Conservation (phyloP, 1,140 invertebrate species). For the Drosophila trapezifrons region DNA sequence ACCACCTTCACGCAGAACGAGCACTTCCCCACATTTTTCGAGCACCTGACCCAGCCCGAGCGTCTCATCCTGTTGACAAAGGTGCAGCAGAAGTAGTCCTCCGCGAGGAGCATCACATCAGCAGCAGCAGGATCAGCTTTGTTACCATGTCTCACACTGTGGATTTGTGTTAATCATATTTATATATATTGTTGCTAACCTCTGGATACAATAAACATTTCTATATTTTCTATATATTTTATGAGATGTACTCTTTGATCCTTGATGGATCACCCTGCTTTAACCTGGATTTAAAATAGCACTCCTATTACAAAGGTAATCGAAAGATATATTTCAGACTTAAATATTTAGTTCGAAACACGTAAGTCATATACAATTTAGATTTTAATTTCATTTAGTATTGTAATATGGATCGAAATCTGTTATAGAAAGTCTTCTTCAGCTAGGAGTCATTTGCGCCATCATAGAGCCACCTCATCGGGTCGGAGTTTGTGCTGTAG, state of each 20-base stretch:
- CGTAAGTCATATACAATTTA: neutral
- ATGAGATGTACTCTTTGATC: neutral
- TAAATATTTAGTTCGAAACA: neutral
- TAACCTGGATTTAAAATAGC: too few species aligned
- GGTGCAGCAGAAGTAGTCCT: constrained; percentile 55
- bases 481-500: constrained; percentile 51
- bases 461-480: constrained; percentile 73
- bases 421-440: neutral
- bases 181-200: constrained; percentile 53
- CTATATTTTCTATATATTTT: constrained; percentile 36
- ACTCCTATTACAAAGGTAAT: neutral
- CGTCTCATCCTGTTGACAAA: constrained; percentile 50
- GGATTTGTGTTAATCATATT: constrained; percentile 54
- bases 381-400: neutral
- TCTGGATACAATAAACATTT: constrained; percentile 40
- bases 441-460: neutral
- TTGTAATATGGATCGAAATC: neutral
- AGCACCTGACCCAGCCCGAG: constrained; percentile 85
- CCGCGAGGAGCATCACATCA: constrained; percentile 1
- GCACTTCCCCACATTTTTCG: constrained; percentile 86
- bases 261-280: too few species aligned
- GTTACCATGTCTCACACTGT: constrained; percentile 12
- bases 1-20: constrained; percentile 87
- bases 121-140: constrained; percentile 1
- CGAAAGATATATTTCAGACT: neutral